Conservation (phyloP, 2,113 vertebrate genomes). For the Baryphthengus martii region DNA sequence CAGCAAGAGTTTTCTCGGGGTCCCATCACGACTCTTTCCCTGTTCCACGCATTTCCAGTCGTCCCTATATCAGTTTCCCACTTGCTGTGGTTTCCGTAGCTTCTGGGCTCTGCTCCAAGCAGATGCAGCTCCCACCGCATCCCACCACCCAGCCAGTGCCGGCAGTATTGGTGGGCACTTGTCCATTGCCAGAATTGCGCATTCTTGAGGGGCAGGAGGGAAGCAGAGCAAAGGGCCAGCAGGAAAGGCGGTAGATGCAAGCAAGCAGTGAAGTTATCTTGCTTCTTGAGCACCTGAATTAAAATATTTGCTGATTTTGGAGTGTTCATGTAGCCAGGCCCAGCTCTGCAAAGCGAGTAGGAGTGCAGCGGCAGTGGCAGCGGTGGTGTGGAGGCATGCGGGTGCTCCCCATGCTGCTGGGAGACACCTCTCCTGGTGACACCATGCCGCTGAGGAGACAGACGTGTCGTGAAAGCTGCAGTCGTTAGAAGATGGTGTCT, state of each 20-base stretch:
- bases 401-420: neutral
- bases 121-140: neutral
- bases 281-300: neutral
- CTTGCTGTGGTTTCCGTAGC: neutral
- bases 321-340: neutral
- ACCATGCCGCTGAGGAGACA: neutral
- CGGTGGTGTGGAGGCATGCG: neutral
- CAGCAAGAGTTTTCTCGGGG: neutral
- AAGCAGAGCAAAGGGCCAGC: neutral
- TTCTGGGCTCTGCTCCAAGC: neutral
- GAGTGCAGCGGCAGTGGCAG: neutral
- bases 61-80: neutral
- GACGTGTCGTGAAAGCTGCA: neutral
- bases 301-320: neutral
- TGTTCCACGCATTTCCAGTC: neutral
- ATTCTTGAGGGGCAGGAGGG: neutral
- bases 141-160: accelerated
- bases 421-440: neutral
- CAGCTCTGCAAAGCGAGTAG: neutral
- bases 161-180: neutral
- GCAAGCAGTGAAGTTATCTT: neutral
- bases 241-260: neutral
- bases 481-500: neutral
- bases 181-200: too few species aligned
- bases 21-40: neutral